Evolutionary conservation across 1,140 invertebrate species (phyloP), one percentile per base, ranked within the genome.

Genomic region (Teleogryllus occipitalis): DNA sequence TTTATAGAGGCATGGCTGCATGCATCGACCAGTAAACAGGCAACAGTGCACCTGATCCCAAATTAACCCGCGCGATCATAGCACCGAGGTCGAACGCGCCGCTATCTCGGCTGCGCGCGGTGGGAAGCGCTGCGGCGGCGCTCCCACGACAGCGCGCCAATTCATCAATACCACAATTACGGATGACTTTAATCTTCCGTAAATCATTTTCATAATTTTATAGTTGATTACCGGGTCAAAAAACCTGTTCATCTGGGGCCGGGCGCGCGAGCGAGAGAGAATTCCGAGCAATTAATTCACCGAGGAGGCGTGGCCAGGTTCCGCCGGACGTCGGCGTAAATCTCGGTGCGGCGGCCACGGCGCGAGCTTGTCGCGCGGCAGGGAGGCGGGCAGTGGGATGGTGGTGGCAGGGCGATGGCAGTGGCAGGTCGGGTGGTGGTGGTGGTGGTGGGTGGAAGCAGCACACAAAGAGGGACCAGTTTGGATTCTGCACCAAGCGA

Each of bases 121-220:
- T 18, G 18, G 54, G 54, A 0, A 65, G 54, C 54, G 10, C 54
- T 2, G 54, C 54, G 18, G 27, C 7, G 18, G 10, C 49, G 49
- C 54, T 65, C 54, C 54, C 10, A 65, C 54, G 54, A 65, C 54
- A 65, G 10, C 54, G 54, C 10, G 10, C 2, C 54, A 65, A 65
- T 65, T 10, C 54, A 65, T 65, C 54, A 65, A 65, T 65, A 14
- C 54, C 54, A 65, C 54, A 65, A 65, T 65, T 65, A 65, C 54
- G 54, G 54, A 65, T 65, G 54, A 65, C 54, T 65, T 65, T 65
- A 10, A 65, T 65, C 54, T 65, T 18, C 18, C 54, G 54, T 65
- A 65, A 65, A 65, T 65, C 54, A 14, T 65, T 65, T 65, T 65
- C 54, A 65, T 65, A 65, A 65, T 65, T 65, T 65, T 65, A 65